These are phyloP conservation scores for Poecilia latipinna DNA, from an alignment of 2,113 vertebrate species.

Conservation along the genomic window DNA sequence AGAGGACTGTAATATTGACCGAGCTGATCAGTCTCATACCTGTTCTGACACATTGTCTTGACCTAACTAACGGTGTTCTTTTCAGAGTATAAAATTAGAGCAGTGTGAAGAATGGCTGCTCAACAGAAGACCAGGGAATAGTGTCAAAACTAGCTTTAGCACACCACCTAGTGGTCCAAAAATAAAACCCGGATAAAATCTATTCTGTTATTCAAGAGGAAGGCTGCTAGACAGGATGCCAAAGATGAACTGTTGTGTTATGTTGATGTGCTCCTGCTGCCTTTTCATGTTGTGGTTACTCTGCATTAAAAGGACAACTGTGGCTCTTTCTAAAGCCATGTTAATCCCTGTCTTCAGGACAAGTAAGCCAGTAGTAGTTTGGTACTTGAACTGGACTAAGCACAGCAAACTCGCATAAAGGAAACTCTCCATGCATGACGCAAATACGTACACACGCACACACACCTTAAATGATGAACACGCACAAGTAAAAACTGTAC, in stretches of 20 bases:
- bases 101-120: background rate
- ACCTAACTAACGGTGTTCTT: background rate
- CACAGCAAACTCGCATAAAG: constrained; percentile 20
- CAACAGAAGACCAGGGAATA: background rate
- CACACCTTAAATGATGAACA: constrained; percentile 6
- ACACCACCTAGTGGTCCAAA: constrained; percentile 60
- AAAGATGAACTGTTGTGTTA: background rate
- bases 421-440: constrained; percentile 19
- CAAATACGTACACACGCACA: constrained; percentile 29
- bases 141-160: constrained; percentile 21
- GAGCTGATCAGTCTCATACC: background rate
- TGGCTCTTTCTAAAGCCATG: constrained; percentile 27
- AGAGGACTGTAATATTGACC: background rate
- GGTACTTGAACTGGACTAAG: constrained; percentile 32
- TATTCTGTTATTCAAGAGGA: background rate
- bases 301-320: constrained; percentile 24
- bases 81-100: background rate
- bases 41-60: background rate
- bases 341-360: constrained; percentile 29
- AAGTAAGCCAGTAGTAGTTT: constrained; percentile 16
- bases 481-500: background rate
- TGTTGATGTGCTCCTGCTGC: background rate
- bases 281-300: background rate
- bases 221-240: background rate
- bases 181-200: constrained; percentile 3